These are phyloP conservation scores for Leucophenga varia DNA, from an alignment of 1,140 invertebrate genomes.

Conservation along the genomic window DNA sequence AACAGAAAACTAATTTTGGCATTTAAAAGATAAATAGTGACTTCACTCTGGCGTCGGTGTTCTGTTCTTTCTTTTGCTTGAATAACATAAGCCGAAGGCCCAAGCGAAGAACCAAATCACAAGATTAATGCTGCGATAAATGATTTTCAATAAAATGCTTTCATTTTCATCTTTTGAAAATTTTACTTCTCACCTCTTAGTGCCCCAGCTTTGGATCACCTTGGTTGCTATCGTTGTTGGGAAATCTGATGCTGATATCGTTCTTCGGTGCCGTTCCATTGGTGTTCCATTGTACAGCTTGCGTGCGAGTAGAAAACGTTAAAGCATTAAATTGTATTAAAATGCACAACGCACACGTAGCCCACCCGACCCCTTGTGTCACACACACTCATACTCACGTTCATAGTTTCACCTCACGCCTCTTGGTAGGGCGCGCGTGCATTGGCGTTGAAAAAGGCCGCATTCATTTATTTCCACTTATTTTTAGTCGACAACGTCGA, in stretches of 20 bases:
- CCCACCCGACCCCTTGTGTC: too few relatives aligned
- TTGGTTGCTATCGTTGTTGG: constrained; percentile 17
- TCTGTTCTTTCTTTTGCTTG: too few relatives aligned
- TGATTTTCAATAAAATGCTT: constrained; percentile 47
- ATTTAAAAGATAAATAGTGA: background rate
- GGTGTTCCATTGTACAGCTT: background rate
- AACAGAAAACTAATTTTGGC: constrained; percentile 50
- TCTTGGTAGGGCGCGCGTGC: too few relatives aligned
- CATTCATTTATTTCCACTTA: constrained; percentile 23
- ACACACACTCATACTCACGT: too few relatives aligned
- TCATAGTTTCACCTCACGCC: too few relatives aligned
- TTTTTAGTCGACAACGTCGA: constrained; percentile 43
- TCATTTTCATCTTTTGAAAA: constrained; percentile 32
- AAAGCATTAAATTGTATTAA: constrained; percentile 51
- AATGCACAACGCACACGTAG: constrained; percentile 43
- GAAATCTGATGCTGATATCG: background rate
- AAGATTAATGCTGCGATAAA: constrained; percentile 39
- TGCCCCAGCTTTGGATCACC: constrained; percentile 10
- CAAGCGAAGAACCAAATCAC: too few relatives aligned
- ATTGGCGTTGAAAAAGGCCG: constrained; percentile 34
- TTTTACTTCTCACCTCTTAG: constrained; percentile 18
- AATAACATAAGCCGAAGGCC: too few relatives aligned
- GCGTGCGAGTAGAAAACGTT: constrained; percentile 31
- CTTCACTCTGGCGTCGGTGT: too few relatives aligned
- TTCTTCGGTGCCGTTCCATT: too few relatives aligned